These are phyloP conservation scores for Saguinus imperator DNA, from an alignment of 2,113 vertebrate species.

Conservation along the genomic window DNA sequence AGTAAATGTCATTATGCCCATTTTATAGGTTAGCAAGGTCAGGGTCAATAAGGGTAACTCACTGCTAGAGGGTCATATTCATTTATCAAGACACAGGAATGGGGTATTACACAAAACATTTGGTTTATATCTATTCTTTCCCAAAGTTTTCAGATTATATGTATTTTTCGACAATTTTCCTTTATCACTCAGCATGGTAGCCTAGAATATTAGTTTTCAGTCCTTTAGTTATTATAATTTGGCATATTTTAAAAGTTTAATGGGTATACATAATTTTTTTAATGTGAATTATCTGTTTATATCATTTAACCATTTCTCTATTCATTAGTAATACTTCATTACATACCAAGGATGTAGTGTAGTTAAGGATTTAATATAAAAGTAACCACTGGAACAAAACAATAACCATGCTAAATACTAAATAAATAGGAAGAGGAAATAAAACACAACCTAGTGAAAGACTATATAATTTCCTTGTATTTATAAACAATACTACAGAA, in stretches of 20 bases:
- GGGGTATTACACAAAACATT: background rate
- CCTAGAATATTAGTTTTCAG: background rate
- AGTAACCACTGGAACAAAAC: background rate
- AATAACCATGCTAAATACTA: background rate
- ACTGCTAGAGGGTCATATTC: background rate
- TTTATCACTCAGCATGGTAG: background rate
- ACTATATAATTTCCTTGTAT: background rate
- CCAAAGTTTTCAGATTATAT: background rate
- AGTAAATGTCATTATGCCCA: background rate
- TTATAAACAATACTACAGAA: background rate
- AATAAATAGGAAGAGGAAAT: background rate
- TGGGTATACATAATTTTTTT: background rate
- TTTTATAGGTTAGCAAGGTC: background rate
- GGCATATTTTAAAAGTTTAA: background rate
- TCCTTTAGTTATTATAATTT: background rate
- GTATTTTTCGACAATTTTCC: background rate
- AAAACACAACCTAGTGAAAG: background rate
- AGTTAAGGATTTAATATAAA: background rate
- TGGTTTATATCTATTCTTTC: background rate
- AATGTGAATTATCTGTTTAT: background rate
- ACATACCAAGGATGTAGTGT: background rate
- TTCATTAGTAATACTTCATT: background rate
- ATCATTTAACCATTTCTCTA: background rate
- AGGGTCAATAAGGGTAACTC: background rate
- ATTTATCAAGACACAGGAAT: background rate